These are phyloP conservation scores for Scolopax mira DNA, from an alignment of 2,113 vertebrate species.

Conservation along the genomic window DNA sequence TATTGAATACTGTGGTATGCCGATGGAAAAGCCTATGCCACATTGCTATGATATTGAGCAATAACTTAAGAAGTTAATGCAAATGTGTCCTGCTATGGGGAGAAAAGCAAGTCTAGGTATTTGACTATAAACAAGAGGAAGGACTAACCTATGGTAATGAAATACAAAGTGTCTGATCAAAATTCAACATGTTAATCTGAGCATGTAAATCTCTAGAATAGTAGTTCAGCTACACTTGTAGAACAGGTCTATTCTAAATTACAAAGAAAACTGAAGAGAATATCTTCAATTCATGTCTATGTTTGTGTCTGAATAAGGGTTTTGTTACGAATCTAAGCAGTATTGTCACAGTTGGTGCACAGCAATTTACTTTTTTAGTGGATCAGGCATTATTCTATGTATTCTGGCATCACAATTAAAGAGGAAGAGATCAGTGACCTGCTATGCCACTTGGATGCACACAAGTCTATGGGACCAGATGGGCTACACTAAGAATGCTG, in stretches of 20 bases:
- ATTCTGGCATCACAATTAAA: neutral
- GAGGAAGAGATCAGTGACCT: too few relatives aligned
- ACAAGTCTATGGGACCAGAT: too few relatives aligned
- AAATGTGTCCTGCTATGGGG: constrained; percentile 23
- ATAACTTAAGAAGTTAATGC: constrained; percentile 22
- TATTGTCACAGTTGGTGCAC: neutral
- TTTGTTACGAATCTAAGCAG: neutral
- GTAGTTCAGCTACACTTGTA: neutral
- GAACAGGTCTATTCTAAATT: neutral
- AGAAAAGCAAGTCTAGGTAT: constrained; percentile 39
- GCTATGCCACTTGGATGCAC: too few relatives aligned
- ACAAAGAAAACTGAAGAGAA: neutral
- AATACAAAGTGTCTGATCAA: constrained; percentile 56
- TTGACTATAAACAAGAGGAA: constrained; percentile 14
- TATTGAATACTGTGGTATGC: too few relatives aligned
- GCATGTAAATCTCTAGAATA: neutral
- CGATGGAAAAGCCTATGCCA: neutral
- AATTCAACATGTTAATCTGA: constrained; percentile 49
- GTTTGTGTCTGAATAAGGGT: neutral
- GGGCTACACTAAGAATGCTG: too few relatives aligned
- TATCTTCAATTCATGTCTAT: neutral
- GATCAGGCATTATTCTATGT: neutral
- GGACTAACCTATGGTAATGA: constrained; percentile 44
- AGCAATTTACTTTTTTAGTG: neutral
- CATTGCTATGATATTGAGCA: neutral